Percentiles rank a stretch among this genome's conserved stretches.
phyloP scores from a whole-genome alignment of 2,113 vertebrate genomes.

The Urocynchramus pylzowi region DNA sequence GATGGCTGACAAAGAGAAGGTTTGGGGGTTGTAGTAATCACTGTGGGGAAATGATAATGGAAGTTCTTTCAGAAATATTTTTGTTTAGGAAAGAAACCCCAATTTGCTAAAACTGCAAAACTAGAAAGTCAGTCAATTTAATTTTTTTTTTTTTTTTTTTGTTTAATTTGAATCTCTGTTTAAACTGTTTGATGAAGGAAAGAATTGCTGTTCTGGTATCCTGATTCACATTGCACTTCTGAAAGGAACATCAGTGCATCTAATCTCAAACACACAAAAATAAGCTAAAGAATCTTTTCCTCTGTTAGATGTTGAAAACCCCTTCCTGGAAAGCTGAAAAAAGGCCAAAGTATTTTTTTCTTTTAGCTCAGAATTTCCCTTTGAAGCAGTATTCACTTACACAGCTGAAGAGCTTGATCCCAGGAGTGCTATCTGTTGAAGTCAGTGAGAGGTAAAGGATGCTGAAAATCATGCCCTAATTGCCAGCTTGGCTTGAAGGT shows the following conservation, averaged over 20 bases:
- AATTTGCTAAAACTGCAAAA: background rate
- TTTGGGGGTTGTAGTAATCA: background rate
- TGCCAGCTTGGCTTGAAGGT: constrained; percentile 22
- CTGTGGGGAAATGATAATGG: background rate
- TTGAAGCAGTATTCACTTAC: constrained; percentile 13
- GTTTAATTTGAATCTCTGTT: background rate
- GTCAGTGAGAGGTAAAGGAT: constrained; percentile 34
- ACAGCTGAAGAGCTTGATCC: constrained; percentile 23
- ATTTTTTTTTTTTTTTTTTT: background rate
- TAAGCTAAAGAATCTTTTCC: background rate
- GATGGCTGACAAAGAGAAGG: background rate
- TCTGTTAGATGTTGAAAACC: background rate
- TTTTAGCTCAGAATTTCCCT: constrained; percentile 1
- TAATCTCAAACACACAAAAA: background rate
- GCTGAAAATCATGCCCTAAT: constrained; percentile 17
- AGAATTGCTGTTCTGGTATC: background rate
- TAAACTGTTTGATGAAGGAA: background rate
- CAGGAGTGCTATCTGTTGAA: constrained; percentile 20
- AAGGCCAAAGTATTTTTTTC: background rate
- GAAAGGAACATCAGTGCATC: background rate
- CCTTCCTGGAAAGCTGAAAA: constrained; percentile 35
- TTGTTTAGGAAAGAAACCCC: background rate
- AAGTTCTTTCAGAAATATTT: background rate
- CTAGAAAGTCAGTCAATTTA: background rate
- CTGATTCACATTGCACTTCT: background rate